A percentile compares a stretch with the other conserved stretches of the same genome.
phyloP scores from a whole-genome alignment of 1,140 invertebrate genomes.

The Apis cerana region DNA sequence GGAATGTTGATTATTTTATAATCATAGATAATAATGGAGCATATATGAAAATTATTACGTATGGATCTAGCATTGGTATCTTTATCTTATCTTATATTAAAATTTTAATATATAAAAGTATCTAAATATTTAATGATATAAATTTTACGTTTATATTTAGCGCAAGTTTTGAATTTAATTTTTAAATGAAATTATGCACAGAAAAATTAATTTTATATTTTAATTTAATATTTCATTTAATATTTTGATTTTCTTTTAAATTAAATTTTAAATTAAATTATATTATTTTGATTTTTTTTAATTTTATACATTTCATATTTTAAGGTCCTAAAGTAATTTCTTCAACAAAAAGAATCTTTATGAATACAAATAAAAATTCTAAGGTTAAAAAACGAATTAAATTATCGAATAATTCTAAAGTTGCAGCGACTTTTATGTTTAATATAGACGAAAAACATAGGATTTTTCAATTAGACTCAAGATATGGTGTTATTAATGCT shows the following conservation, averaged over 20 bases:
- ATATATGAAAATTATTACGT: constrained; percentile 50
- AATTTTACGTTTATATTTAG: not conserved
- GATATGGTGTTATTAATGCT: constrained; percentile 59
- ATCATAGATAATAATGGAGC: constrained; percentile 51
- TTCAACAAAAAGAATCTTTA: constrained; percentile 35
- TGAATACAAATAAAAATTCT: constrained; percentile 4
- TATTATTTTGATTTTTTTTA: too few species aligned
- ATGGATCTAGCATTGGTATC: constrained; percentile 63
- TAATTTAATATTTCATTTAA: not conserved
- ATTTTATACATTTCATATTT: not conserved
- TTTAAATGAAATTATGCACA: not conserved
- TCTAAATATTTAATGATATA: not conserved
- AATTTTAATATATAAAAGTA: not conserved
- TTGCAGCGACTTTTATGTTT: constrained; percentile 66
- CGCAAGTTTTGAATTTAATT: not conserved
- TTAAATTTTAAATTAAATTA: too few species aligned
- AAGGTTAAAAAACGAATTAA: constrained; percentile 61
- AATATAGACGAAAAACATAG: constrained; percentile 61
- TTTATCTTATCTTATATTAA: not conserved
- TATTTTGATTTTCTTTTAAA: too few species aligned
- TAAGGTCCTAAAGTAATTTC: constrained; percentile 31
- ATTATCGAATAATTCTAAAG: constrained; percentile 66
- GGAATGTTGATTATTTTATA: constrained; percentile 70
- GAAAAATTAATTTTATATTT: not conserved
- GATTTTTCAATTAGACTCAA: constrained; percentile 63